A percentile compares a stretch with the other conserved stretches of the same genome.
Evolutionary conservation across 2,113 vertebrate species (phyloP).

Genomic region (Callionymus lyra): DNA sequence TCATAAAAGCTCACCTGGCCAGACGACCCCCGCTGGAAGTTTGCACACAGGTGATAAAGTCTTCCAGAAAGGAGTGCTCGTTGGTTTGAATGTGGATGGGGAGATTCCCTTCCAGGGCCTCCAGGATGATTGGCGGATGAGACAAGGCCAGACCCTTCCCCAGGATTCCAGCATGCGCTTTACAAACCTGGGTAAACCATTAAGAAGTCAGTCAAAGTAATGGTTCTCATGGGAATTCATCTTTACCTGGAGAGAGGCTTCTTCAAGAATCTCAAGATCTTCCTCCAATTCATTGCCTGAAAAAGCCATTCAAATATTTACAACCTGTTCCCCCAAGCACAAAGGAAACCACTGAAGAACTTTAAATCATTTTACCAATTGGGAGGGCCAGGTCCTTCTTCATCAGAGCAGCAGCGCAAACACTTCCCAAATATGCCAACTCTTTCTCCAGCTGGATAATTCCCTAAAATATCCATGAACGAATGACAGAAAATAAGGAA

Average conservation of each 20-base stretch:
- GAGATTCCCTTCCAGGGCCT: constrained; percentile 91
- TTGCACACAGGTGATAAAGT: constrained; percentile 93
- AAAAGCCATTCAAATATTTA: constrained; percentile 7
- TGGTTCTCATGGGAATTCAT: not conserved
- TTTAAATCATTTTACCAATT: constrained; percentile 69
- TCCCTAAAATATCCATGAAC: constrained; percentile 69
- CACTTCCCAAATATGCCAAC: constrained; percentile 87
- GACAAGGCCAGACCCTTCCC: constrained; percentile 93
- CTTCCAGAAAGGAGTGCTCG: constrained; percentile 94
- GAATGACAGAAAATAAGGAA: not conserved
- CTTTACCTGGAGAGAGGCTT: constrained; percentile 90
- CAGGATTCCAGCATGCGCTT: constrained; percentile 89
- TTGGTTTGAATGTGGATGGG: constrained; percentile 95
- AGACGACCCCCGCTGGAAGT: constrained; percentile 93
- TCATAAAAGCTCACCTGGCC: constrained; percentile 70
- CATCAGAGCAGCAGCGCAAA: constrained; percentile 96
- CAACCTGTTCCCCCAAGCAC: not conserved
- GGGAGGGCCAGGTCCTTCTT: constrained; percentile 95
- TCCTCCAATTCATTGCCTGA: constrained; percentile 91
- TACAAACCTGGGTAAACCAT: constrained; percentile 75
- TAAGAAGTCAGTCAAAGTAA: constrained; percentile 2
- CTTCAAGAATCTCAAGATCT: constrained; percentile 96
- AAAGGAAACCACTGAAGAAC: not conserved
- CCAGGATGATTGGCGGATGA: constrained; percentile 92
- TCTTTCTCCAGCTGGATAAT: constrained; percentile 96